Evolutionary conservation across 2,113 vertebrate genomes (phyloP), one percentile per base, ranked within the genome.

Genomic region (Dicentrarchus labrax): DNA sequence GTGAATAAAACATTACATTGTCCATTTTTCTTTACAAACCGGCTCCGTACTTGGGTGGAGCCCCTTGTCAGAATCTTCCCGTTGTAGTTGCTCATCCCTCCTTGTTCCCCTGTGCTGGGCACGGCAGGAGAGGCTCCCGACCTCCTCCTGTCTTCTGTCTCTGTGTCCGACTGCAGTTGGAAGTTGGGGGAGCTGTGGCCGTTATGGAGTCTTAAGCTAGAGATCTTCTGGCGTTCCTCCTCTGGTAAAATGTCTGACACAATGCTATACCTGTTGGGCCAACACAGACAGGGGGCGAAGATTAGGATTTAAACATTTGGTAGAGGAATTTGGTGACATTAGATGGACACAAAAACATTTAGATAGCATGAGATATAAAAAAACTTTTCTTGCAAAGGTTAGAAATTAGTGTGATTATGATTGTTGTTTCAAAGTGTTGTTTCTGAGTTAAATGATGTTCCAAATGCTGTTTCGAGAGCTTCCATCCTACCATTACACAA

Each of bases 11-110:
- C 97, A 0, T 99, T 99, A 89, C 98, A 99, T 53, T 99, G 98
- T 71, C 98, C 98, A 4, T 97, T 99, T 94, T 99, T 99, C 95
- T 98, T 99, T 19, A 99, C 98, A 2, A 99, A 99, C n/a, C 98
- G 97, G 92, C 97, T 99, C 84, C 97, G 96, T 41, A 96, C 93
- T 79, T 97, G 98, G 91, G 93, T 91, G 79, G 95, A 95, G 83
- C 96, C 95, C 75, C 94, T 90, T 0, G 96, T 91, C 8, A 95
- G 94, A 83, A 97, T 94, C 91, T 96, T 97, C 48, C 96, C 96
- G 72, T 96, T 96, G 92, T 95, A 96, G 89, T 95, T 96, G 84
- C 74, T 90, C 81, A 93, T 93, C 51, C 78, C 89, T 88, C 51
- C 70, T 82, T 39, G 84, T 59, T 36, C 79, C 1, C 50, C 67